Conservation (phyloP, 2,797 vertebrate species). For the Psittacula echo region DNA sequence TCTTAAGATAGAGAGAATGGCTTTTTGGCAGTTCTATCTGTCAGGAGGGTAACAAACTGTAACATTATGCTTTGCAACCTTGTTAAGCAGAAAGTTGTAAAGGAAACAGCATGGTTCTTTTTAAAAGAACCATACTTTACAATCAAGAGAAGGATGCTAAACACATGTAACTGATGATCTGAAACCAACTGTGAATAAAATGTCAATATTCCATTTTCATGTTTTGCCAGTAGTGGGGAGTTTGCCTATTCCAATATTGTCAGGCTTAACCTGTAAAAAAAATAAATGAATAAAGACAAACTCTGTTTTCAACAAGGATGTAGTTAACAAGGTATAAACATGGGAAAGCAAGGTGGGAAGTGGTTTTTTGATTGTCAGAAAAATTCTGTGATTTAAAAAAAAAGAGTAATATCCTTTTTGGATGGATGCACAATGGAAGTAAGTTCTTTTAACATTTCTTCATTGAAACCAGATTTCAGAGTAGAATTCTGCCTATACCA, state of each 20-base stretch:
- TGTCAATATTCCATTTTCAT: slow-evolving; percentile 1
- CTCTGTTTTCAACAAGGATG: not conserved
- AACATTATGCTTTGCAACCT: slow-evolving; percentile 9
- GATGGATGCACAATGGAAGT: not conserved
- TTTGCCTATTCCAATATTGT: not conserved
- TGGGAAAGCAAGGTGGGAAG: not conserved
- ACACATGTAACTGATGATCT: not conserved
- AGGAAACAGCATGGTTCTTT: not conserved
- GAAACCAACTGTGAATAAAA: slow-evolving; percentile 1
- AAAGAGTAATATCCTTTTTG: not conserved
- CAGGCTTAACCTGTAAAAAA: not conserved
- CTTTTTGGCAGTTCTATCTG: slow-evolving; percentile 19
- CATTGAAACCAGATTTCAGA: not conserved
- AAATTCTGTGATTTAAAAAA: not conserved
- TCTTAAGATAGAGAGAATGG: not conserved
- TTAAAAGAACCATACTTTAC: not conserved
- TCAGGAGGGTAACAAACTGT: slow-evolving; percentile 30
- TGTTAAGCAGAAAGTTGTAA: slow-evolving; percentile 30
- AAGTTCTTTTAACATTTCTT: not conserved
- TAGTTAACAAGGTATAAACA: not conserved
- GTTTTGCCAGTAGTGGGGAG: not conserved
- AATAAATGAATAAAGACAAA: not conserved
- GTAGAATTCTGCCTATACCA: not conserved
- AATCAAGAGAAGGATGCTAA: not conserved
- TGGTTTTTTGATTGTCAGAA: not conserved